Conservation (phyloP, 2,113 vertebrate genomes). For the Tangachromis dhanisi region DNA sequence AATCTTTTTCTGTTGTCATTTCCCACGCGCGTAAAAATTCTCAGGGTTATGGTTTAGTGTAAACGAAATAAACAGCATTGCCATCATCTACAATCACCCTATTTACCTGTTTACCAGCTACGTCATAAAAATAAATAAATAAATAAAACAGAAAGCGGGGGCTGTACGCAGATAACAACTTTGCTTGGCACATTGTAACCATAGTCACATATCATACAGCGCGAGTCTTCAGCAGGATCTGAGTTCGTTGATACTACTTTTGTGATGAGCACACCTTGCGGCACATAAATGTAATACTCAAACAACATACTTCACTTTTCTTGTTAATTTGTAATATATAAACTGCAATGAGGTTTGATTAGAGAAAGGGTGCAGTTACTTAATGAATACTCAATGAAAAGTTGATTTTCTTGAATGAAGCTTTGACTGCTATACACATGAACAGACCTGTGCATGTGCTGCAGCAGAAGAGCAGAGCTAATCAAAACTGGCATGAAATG, state of each 20-base stretch:
- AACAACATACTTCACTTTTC: conserved; percentile 20
- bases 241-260: neutral
- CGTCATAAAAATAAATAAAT: neutral
- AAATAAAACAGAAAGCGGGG: conserved; percentile 9
- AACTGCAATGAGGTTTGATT: conserved; percentile 12
- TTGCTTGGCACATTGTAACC: conserved; percentile 44
- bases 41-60: conserved; percentile 23
- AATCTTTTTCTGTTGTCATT: neutral
- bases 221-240: conserved; percentile 22
- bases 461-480: neutral
- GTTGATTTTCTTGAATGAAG: neutral
- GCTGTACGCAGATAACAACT: conserved; percentile 25
- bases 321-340: conserved; percentile 1
- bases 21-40: conserved; percentile 17
- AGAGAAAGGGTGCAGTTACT: conserved; percentile 10
- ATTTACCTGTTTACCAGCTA: conserved; percentile 41
- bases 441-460: neutral
- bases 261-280: neutral
- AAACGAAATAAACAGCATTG: conserved; percentile 41
- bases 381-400: neutral
- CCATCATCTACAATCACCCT: conserved; percentile 45
- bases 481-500: conserved; percentile 15
- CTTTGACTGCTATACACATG: neutral
- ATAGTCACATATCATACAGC: conserved; percentile 38
- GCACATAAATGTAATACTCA: conserved; percentile 15